These are phyloP conservation scores for Chirona hameri DNA, from an alignment of 2,888 invertebrate species.

Conservation along the genomic window DNA sequence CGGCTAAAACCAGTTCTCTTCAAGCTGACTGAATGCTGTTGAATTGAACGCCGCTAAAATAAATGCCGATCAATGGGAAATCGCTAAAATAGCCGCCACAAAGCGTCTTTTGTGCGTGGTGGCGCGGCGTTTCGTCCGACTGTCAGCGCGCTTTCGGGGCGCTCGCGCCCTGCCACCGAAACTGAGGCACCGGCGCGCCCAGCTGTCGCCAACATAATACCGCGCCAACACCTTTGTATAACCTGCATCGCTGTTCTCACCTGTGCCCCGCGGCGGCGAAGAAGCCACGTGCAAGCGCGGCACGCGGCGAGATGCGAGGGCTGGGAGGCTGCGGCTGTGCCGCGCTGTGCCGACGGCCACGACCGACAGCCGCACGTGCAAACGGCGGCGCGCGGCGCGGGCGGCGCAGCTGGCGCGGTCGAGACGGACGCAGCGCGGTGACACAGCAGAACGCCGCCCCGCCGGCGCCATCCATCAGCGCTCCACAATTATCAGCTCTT, in stretches of 20 bases:
- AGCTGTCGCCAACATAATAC: conserved; percentile 23
- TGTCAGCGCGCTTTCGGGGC: neutral
- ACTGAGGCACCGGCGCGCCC: neutral
- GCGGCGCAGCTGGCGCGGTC: neutral
- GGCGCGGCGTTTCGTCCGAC: neutral
- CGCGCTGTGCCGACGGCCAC: neutral
- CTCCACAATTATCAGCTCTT: conserved; percentile 2
- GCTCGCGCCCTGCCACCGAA: neutral
- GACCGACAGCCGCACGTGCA: neutral
- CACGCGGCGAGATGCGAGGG: neutral
- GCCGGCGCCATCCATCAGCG: conserved; percentile 12
- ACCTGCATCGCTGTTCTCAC: conserved; percentile 22
- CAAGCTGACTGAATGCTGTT: conserved; percentile 3
- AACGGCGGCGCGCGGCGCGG: neutral
- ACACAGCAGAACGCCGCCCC: neutral
- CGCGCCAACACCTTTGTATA: conserved; percentile 25
- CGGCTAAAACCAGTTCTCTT: conserved; percentile 23
- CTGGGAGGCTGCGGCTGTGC: neutral
- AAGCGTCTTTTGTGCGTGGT: neutral
- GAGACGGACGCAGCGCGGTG: neutral
- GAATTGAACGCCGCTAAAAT: conserved; percentile 27
- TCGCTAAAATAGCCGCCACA: neutral
- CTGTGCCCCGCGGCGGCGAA: neutral
- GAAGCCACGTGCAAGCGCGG: conserved; percentile 13
- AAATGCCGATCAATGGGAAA: neutral